Evolutionary conservation across 2,797 vertebrate species (phyloP), one percentile per base, ranked within the genome.

Genomic region (Martes flavigula): DNA sequence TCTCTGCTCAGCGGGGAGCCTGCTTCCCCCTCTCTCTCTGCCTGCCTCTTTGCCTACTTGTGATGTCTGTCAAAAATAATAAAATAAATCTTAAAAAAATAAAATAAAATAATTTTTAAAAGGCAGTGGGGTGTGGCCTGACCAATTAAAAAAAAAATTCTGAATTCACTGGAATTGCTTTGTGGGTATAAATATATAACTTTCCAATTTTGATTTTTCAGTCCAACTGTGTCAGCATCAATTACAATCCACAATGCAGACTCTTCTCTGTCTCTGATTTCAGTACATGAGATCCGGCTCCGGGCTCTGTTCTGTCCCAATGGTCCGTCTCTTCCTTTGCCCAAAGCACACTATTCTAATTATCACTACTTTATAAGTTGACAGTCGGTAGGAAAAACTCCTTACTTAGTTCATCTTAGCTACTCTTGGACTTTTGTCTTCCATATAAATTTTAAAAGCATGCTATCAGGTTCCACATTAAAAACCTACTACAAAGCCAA

Each of bases 201-300:
- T 64, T 56, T 62, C 35, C 43, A 72, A 3, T 7, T 60, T 84
- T 68, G 43, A 72, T 2, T 46, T 70, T 70, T 62, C 51, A 32
- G 8, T 27, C 23, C 23, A 32, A n/a, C 1, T 60, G 27, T 13
- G 38, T 58, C 25, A 60, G 38, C 73, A 54, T 23, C n/a, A 4
- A 4, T 11, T 3, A 18, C 0, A 12, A 38, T 9, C 23, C 20
- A 35, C 58, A 60, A 58, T 4, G 20, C 46, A 7, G 1, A 48
- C 27, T 38, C 68, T 8, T 60, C 58, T 60, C 9, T 10, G 0
- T 18, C 20, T 79, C 79, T 38, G 11, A 72, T 64, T 54, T 62
- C 48, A 58, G 9, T 1, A 12, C 0, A 4, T 7, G n/a, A 66
- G 43, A 56, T 15, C 62, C 3, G 15, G 43, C 30, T 70, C 35